Base-by-base conservation (phyloP, 2,113 vertebrate species). In the Cephalopholis sonnerati region DNA sequence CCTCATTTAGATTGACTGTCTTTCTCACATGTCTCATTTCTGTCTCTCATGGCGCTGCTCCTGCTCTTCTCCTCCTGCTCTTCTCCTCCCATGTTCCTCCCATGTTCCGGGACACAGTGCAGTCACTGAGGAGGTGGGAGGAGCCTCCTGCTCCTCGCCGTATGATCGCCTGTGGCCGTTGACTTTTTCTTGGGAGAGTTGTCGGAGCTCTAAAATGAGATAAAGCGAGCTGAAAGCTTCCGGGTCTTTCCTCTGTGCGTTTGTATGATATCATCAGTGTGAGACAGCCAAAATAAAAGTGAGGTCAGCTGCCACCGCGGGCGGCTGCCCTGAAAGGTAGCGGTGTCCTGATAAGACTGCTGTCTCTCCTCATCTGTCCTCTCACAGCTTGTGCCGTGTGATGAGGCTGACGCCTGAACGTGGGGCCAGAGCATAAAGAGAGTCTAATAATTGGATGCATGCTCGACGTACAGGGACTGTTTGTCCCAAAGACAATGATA, bases 401-500 rank as follows among this genome's bases (percentile, higher is more conserved):
- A 76, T 69, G 90, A 29, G n/a, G 63, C 72, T 71, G 87, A 77
- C 51, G 22, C 32, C n/a, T 22, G 48, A 55, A 61, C 85, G 82
- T 88, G 69, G 59, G 78, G 51, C 83, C 70, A 70, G 77, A 81
- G 79, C 77, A 12, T 78, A 74, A 77, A 79, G 80, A 68, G 61
- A 24, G 12, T 86, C 53, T 81, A 76, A 82, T 90, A 91, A 92
- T 88, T 78, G 83, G 82, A 87, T 77, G 83, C 74, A 41, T 64
- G 78, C 82, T 79, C 64, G 13, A 58, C 24, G 71, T 79, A 74
- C 57, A 27, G 62, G 59, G 32, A 81, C 79, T 79, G 83, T 89
- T 92, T 89, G 84, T 91, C 81, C 86, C 83, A 79, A 85, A 92
- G 92, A 95, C 93, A 89, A 89, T 95, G 95, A 96, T 94, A 77